Conservation (phyloP, 2,888 invertebrate species). For the Euplexia lucipara region DNA sequence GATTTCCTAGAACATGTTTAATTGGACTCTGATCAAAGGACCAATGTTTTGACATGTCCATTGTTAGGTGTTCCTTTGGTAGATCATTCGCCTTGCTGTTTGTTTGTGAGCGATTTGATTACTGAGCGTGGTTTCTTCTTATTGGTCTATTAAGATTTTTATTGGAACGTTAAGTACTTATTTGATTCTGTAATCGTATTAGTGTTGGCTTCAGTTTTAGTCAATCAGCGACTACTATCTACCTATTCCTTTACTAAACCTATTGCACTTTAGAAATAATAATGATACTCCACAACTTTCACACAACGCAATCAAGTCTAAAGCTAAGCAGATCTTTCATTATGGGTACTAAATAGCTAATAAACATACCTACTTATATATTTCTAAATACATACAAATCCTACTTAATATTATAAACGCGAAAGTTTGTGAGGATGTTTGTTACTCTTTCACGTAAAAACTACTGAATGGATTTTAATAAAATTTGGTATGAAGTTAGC, state of each 20-base stretch:
- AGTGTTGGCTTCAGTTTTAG: slow-evolving; percentile 9
- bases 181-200: slow-evolving; percentile 1
- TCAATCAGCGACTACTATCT: slow-evolving; percentile 1
- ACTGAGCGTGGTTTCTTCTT: slow-evolving; percentile 25
- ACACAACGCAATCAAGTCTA: no score
- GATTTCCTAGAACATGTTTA: slow-evolving; percentile 82
- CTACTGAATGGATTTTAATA: no score
- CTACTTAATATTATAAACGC: no score
- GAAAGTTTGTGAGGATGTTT: no score
- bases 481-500: no score
- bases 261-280: no score
- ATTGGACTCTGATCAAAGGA: slow-evolving; percentile 86
- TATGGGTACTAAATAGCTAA: no score
- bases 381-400: no score
- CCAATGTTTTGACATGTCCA: slow-evolving; percentile 81
- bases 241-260: background rate
- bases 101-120: slow-evolving; percentile 29
- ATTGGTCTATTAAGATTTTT: slow-evolving; percentile 35
- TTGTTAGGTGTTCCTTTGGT: slow-evolving; percentile 59
- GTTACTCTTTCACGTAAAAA: no score
- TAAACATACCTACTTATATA: no score
- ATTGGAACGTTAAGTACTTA: slow-evolving; percentile 2
- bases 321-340: no score
- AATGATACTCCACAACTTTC: no score
- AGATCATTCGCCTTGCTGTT: slow-evolving; percentile 39